Evolutionary conservation across 2,797 vertebrate genomes (phyloP).

Genomic region (Hafferia zeledoni): DNA sequence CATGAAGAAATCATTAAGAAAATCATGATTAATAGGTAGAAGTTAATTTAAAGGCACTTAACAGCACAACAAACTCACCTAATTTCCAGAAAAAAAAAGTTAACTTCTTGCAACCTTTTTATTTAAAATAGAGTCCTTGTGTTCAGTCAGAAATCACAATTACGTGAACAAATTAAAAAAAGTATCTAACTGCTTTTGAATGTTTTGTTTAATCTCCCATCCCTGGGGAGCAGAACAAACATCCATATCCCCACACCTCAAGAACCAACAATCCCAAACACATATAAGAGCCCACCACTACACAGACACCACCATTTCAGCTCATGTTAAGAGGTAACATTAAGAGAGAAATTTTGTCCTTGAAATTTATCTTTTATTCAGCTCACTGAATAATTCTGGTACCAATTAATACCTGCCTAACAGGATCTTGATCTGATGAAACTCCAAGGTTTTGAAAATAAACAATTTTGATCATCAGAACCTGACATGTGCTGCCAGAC

Average conservation of each 20-base stretch:
- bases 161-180: background rate
- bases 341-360: background rate
- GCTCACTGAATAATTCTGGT: background rate
- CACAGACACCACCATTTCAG: background rate
- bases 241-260: background rate
- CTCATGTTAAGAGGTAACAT: background rate
- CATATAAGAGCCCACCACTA: background rate
- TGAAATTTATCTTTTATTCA: background rate
- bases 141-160: background rate
- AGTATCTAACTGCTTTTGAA: background rate
- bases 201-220: background rate
- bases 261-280: background rate
- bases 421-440: background rate
- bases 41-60: background rate
- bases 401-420: background rate
- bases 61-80: background rate
- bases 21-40: constrained; percentile 11
- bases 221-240: background rate
- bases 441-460: background rate
- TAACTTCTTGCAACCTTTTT: background rate
- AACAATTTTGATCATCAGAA: background rate
- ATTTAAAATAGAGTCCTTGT: background rate
- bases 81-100: background rate
- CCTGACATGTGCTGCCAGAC: background rate
- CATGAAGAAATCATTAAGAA: constrained; percentile 80